phyloP scores from a whole-genome alignment of 2,797 vertebrate species.

The Rhinogobio ventralis region DNA sequence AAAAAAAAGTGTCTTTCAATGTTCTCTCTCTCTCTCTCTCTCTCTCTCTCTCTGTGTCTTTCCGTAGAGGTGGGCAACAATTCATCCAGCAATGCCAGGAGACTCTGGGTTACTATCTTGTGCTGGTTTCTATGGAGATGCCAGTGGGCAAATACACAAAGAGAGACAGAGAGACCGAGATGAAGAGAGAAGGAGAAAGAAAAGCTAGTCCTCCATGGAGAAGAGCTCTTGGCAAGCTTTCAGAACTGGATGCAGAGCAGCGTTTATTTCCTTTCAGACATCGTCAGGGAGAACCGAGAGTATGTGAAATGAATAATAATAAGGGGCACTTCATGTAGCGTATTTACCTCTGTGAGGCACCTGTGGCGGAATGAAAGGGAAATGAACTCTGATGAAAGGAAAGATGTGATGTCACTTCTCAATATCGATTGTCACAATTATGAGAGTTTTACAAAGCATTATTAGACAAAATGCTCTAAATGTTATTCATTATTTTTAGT shows the following conservation, averaged over 20 bases:
- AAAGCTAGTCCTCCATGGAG: slow-evolving; percentile 48
- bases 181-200: slow-evolving; percentile 31
- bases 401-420: slow-evolving; percentile 24
- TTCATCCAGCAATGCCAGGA: slow-evolving; percentile 31
- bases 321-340: slow-evolving; percentile 48
- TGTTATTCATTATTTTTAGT: not conserved
- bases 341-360: slow-evolving; percentile 61
- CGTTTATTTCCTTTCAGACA: slow-evolving; percentile 57
- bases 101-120: slow-evolving; percentile 45
- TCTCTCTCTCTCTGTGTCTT: slow-evolving; percentile 35
- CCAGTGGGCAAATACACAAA: slow-evolving; percentile 43
- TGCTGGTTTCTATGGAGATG: slow-evolving; percentile 67
- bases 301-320: slow-evolving; percentile 62
- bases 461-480: not conserved
- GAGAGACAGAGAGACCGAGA: slow-evolving; percentile 30
- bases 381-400: slow-evolving; percentile 67
- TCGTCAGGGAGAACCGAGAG: slow-evolving; percentile 29
- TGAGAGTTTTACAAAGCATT: not conserved
- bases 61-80: slow-evolving; percentile 34
- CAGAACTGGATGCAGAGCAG: slow-evolving; percentile 50
- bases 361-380: slow-evolving; percentile 51
- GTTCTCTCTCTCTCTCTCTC: slow-evolving; percentile 15
- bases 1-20: slow-evolving; percentile 7
- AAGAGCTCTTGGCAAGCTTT: slow-evolving; percentile 56
- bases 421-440: not conserved